Evolutionary conservation across 1,140 invertebrate species (phyloP), one percentile per base, ranked within the genome.

Genomic region (Pachypeltis micranthus): DNA sequence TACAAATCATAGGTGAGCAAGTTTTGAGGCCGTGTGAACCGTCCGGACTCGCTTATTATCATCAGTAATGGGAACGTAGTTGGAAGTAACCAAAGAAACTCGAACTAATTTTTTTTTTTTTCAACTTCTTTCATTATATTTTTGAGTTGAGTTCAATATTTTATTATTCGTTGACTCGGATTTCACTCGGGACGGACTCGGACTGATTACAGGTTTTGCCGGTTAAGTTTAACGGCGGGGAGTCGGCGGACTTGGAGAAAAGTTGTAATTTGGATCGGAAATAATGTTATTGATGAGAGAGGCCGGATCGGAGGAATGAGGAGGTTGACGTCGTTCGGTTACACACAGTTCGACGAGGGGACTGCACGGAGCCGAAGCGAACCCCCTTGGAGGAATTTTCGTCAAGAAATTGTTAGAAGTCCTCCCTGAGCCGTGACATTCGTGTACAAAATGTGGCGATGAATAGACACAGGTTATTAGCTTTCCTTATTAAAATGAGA

Each of bases 1-100:
- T 51, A 51, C 47, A 51, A 51, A 51, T 51, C 47, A 51, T 51
- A 51, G 47, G 47, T 51, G 47, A 51, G 47, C 19, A 21, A 51
- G 10, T 21, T 51, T 51, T 51, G 47, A 21, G 23, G 47, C 47
- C 47, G 47, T 51, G 47, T 51, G 47, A 51, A 51, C 47, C 12
- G 12, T 51, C 34, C 12, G 47, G 12, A 51, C 47, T 51, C 47
- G 12, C 47, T 51, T 21, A 51, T 51, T 51, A 51, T 51, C 47
- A 51, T 51, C 23, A 21, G 47, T 51, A 51, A 51, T 51, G 47
- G 47, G 47, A 10, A 51, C 23, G 47, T 10, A 21, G 10, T 51
- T 51, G 4, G 47, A 21, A 21, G 47, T 16, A 21, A 51, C 12
- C 4, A 21, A 21, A 4, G 47, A 21, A 51, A 4, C 12, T 39